Evolutionary conservation across 2,888 invertebrate species (phyloP).

Genomic region (Myopa tessellatipennis): DNA sequence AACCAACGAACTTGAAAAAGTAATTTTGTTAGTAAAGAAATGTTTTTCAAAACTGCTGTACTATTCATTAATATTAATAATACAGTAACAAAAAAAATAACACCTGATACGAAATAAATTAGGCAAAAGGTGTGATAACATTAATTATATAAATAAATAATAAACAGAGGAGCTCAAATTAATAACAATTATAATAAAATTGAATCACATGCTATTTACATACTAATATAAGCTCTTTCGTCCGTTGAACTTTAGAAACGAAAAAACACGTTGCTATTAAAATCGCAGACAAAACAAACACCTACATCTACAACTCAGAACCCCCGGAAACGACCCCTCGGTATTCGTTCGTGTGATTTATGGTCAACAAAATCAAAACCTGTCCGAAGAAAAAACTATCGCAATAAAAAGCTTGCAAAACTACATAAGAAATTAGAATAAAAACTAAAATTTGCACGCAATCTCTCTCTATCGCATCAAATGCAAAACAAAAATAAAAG

Average conservation of each 20-base stretch:
- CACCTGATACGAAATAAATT: not conserved
- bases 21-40: no score
- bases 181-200: slow-evolving; percentile 12
- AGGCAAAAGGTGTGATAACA: not conserved
- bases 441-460: not conserved
- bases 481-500: no score
- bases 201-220: slow-evolving; percentile 1
- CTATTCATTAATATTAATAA: not conserved
- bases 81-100: not conserved
- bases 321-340: not conserved
- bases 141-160: slow-evolving; percentile 18
- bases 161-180: not conserved
- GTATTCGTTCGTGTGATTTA: not conserved
- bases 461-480: not conserved
- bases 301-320: slow-evolving; percentile 9
- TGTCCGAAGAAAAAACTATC: slow-evolving; percentile 14
- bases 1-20: no score
- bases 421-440: not conserved
- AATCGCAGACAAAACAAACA: not conserved
- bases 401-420: not conserved
- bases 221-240: slow-evolving; percentile 1
- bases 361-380: slow-evolving; percentile 22
- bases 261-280: not conserved
- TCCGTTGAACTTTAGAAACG: not conserved
- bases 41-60: no score